Base-by-base conservation (phyloP, 2,797 vertebrate species). In the Sebastes steindachneri region DNA sequence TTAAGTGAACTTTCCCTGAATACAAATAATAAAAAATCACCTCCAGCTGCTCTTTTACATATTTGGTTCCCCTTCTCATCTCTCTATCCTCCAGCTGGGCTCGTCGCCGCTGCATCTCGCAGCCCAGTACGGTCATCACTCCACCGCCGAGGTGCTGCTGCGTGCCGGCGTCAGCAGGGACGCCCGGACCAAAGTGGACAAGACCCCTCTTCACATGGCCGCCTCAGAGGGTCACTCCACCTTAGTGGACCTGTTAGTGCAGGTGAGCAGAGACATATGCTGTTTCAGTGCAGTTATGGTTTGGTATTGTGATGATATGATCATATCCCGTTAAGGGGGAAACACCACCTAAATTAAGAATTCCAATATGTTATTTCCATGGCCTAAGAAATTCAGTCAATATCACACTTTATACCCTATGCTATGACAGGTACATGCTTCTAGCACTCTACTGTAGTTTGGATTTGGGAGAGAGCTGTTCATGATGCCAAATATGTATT, bases 101-200 rank as follows among this genome's bases (percentile, higher is more conserved):
- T 96, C 93, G 0, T 96, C 96, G 0, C 95, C 95, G 1, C 95
- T 97, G 28, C 96, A 96, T 73, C 91, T 97, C 0, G 96, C 96
- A 0, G 96, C 96, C 70, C 96, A 95, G 86, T 79, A 94, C 0
- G 96, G 96, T 7, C 96, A 96, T 83, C 95, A 94, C 31, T 96
- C 96, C 1, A 96, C 95, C 2, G 95, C 95, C 0, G 95, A 96
- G 76, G 96, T 96, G 48, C 94, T 97, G 45, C 95, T 97, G 2
- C 93, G 95, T 7, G 95, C 96, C 0, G 96, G 96, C 0, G 94
- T 96, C 25, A 96, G 96, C 93, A 89, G 94, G 66, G 96, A 97
- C 5, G 96, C 96, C 41, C 93, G 96, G 0, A 97, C 96, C 48
- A 96, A 96, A 72, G 96, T 97, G 82, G 96, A 97, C 92, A 93